Base-by-base conservation (phyloP, 2,113 vertebrate species). In the Ramphastos sulfuratus region DNA sequence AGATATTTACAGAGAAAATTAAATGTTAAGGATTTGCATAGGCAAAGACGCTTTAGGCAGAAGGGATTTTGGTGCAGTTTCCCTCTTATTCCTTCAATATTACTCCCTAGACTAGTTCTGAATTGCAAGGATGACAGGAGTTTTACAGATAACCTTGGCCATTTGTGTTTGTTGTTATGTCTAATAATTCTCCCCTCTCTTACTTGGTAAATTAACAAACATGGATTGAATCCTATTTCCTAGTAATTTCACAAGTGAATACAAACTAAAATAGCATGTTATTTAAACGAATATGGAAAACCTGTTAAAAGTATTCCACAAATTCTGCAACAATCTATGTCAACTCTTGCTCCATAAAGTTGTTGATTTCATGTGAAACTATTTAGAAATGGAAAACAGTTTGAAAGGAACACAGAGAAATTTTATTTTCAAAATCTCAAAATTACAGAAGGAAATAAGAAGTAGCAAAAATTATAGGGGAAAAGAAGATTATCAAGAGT, bases 141-240 rank as follows among this genome's bases (percentile, higher is more conserved):
- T 5, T 71, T 66, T 88, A 65, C 31, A 67, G 27, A 28, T 60
- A 83, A 90, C 8, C 3, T 67, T 52, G 31, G 4, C 42, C 37
- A 60, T 39, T 14, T 0, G 1, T 59, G 6, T 21, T 74, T 39
- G 9, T 59, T 1, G 0, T 3, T 55, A 9, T 1, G 0, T 35
- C 46, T 83, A 59, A 70, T 52, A 63, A 70, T 52, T 39, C n/a
- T 17, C 85, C 52, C 10, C 12, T 69, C 17, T 71, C 7, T n/a
- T 74, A 28, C 25, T n/a, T 25, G n/a, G 23, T 44, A 61, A 39
- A 77, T 42, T 50, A 90, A 35, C 3, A 87, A 80, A 63, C 37
- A 60, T 11, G 82, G 71, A 66, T 58, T 56, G 70, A 2, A 59
- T 46, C 70, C 10, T 63, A 63, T 6, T 24, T 82, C 28, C 76